Base-by-base conservation (phyloP, 2,888 invertebrate genomes). In the Hemithea aestivaria region DNA sequence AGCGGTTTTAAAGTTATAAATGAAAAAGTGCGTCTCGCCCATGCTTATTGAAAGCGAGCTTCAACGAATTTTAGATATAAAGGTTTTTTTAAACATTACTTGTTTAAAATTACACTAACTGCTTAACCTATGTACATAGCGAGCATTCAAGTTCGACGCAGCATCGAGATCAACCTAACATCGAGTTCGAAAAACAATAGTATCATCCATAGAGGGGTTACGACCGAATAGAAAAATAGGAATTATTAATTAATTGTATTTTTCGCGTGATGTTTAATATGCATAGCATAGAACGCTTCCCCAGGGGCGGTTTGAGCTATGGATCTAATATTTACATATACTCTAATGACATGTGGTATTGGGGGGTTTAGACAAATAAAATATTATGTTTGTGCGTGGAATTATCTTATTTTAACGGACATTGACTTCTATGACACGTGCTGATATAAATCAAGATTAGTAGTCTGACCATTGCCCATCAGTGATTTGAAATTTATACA, bases 211-310 rank as follows among this genome's bases (percentile, higher is more conserved):
- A 58, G 54, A 59, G 58, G 54, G 58, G 45, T 40, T 42, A 21
- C 28, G 27, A 37, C 22, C 55, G 68, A 68, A 73, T 79, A 79
- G 77, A 76, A 70, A 77, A 73, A 76, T 73, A 72, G 67, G 55
- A 37, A 76, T 76, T 73, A 79, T 72, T 78, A 74, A 80, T 81
- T 74, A 77, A 80, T 79, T 76, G 71, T 78, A 79, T 79, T 75
- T 73, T 73, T 71, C 58, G 57, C 71, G 77, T 73, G 77, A 68
- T 66, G 64, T 72, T 78, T 77, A 80, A 75, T 80, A 80, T 80
- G 78, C 78, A 74, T 59, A 66, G 10, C 35, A 37, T 41, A 34
- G 34, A 22, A 16, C 12, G 9, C 27, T 10, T 16, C 32, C 51
- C 47, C 50, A 10, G 32, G 51, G 54, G 50, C 40, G 48, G 35